phyloP scores from a whole-genome alignment of 2,888 invertebrate species.

The Dolichomitus sp. region DNA sequence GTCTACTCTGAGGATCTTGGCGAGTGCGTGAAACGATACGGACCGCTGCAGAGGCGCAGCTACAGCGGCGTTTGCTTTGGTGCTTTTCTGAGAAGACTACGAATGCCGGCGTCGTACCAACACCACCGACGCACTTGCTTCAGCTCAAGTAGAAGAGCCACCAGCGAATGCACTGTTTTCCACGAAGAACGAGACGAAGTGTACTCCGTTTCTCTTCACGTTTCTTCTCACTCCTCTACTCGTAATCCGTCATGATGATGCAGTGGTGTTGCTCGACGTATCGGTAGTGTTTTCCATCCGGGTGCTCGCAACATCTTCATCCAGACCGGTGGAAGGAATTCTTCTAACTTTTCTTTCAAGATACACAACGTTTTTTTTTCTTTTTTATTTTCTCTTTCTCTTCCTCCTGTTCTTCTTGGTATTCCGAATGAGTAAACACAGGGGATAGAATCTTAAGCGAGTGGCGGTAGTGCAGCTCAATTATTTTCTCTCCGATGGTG shows the following conservation, averaged over 20 bases:
- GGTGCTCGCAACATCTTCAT: slow-evolving; percentile 17
- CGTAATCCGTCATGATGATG: slow-evolving; percentile 24
- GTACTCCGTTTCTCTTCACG: slow-evolving; percentile 7
- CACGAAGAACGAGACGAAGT: slow-evolving; percentile 55
- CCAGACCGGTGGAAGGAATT: slow-evolving; percentile 31
- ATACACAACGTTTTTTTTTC: background rate
- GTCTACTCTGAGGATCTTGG: slow-evolving; percentile 39
- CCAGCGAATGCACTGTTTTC: slow-evolving; percentile 47
- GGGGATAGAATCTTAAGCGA: slow-evolving; percentile 10
- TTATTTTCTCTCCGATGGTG: slow-evolving; percentile 21
- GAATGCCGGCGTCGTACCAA: slow-evolving; percentile 52
- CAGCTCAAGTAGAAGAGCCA: slow-evolving; percentile 34
- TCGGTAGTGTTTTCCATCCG: slow-evolving; percentile 19
- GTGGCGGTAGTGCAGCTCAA: slow-evolving; percentile 16
- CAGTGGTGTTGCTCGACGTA: slow-evolving; percentile 8
- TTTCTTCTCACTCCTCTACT: background rate
- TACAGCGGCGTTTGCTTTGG: slow-evolving; percentile 32
- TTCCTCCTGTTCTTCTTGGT: background rate
- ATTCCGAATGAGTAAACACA: slow-evolving; percentile 48
- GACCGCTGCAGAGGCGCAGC: slow-evolving; percentile 12
- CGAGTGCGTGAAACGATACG: slow-evolving; percentile 44
- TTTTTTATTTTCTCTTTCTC: background rate
- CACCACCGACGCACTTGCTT: slow-evolving; percentile 53
- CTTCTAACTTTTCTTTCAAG: slow-evolving; percentile 35
- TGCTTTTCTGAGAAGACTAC: slow-evolving; percentile 59